phyloP scores from a whole-genome alignment of 2,797 vertebrate species.

The Coccyzus lansbergi region DNA sequence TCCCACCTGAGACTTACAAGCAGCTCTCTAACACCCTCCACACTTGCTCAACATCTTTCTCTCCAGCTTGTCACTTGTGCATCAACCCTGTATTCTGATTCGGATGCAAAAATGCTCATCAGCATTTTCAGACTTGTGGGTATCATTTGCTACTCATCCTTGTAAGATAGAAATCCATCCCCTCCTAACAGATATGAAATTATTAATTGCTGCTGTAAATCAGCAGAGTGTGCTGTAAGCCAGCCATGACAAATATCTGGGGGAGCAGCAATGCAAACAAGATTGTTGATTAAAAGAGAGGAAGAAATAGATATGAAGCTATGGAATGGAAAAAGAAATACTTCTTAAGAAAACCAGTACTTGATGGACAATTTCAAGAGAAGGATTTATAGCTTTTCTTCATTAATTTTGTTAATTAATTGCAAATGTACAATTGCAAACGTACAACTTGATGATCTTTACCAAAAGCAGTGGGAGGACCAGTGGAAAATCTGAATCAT shows the following conservation, averaged over 20 bases:
- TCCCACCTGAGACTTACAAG: neutral
- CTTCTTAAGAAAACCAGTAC: neutral
- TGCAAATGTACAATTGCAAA: neutral
- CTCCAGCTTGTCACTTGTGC: slow-evolving; percentile 13
- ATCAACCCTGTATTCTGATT: slow-evolving; percentile 24
- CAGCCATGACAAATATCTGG: slow-evolving; percentile 9
- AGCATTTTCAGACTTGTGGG: slow-evolving; percentile 46
- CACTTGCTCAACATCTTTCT: neutral
- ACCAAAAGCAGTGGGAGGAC: neutral
- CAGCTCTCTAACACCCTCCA: neutral
- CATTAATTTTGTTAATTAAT: neutral
- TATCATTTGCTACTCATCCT: slow-evolving; percentile 12
- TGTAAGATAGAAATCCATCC: slow-evolving; percentile 19
- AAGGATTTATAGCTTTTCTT: neutral
- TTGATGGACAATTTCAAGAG: neutral
- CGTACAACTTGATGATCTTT: neutral
- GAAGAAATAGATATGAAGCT: neutral
- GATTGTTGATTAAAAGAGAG: slow-evolving; percentile 34
- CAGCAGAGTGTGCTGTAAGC: slow-evolving; percentile 59
- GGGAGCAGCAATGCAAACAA: slow-evolving; percentile 34
- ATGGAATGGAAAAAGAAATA: neutral
- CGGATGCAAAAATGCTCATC: slow-evolving; percentile 7
- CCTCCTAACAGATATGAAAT: slow-evolving; percentile 31
- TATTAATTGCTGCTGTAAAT: slow-evolving; percentile 52
- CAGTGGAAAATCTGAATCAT: neutral